These are phyloP conservation scores for Drosophila sechellia DNA, from an alignment of 1,140 invertebrate genomes.

Conservation along the genomic window DNA sequence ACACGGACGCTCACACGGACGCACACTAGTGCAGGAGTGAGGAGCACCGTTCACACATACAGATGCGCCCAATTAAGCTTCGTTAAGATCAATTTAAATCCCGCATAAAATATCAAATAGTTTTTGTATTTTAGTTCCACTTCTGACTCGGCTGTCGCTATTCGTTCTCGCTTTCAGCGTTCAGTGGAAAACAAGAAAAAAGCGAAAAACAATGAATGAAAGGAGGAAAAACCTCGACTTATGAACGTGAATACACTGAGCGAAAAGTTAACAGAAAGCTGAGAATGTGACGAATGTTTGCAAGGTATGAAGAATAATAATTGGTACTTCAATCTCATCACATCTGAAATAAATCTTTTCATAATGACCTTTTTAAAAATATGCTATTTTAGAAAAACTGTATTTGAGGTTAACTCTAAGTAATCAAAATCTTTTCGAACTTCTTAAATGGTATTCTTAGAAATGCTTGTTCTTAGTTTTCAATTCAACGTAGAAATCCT, in stretches of 20 bases:
- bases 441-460: too few relatives aligned
- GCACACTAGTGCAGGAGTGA: constrained; percentile 63
- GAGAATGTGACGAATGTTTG: background rate
- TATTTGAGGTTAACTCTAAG: too few relatives aligned
- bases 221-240: constrained; percentile 19
- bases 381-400: too few relatives aligned
- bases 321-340: too few relatives aligned
- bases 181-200: constrained; percentile 26
- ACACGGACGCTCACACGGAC: constrained; percentile 1
- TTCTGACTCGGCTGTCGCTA: constrained; percentile 54
- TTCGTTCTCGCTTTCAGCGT: constrained; percentile 50
- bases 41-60: constrained; percentile 70
- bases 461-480: background rate
- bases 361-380: too few relatives aligned
- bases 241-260: constrained; percentile 22
- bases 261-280: background rate
- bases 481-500: too few relatives aligned
- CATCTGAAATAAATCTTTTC: too few relatives aligned
- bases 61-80: constrained; percentile 82
- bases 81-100: constrained; percentile 85
- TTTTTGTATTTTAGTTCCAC: constrained; percentile 82
- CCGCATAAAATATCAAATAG: constrained; percentile 84
- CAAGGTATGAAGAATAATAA: background rate
- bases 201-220: background rate
- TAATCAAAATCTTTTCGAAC: too few relatives aligned